Percentiles rank a stretch among this genome's conserved stretches.
phyloP scores from a whole-genome alignment of 2,888 invertebrate genomes.

The Rotaria socialis region DNA sequence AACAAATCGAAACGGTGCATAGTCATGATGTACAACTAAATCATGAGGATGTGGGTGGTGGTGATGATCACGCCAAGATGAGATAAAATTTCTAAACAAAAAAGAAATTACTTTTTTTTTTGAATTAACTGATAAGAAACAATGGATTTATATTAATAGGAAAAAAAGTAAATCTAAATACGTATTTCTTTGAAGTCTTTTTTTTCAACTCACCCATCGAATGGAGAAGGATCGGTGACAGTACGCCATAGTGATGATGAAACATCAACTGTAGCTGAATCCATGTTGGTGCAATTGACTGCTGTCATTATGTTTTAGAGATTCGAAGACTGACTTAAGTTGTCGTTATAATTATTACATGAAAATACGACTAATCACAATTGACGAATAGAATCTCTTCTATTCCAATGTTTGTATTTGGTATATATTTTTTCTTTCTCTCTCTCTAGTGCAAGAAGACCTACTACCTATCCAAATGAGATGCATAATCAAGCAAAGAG shows the following conservation, averaged over 20 bases:
- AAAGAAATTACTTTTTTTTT: too few species aligned
- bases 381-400: conserved; percentile 11
- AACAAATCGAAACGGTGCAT: neutral
- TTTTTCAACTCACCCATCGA: conserved; percentile 2
- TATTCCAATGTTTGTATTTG: conserved; percentile 18
- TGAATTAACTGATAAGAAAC: conserved; percentile 16
- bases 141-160: neutral
- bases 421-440: neutral
- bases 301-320: conserved; percentile 28
- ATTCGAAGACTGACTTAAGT: conserved; percentile 4
- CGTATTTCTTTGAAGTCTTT: neutral
- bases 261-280: conserved; percentile 4
- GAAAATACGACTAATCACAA: conserved; percentile 29
- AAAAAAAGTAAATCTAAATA: neutral
- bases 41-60: neutral
- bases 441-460: conserved; percentile 21
- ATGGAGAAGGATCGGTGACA: neutral
- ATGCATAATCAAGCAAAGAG: conserved; percentile 6
- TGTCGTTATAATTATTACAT: conserved; percentile 34
- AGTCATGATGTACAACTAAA: conserved; percentile 13
- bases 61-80: conserved; percentile 14
- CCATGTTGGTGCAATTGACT: conserved; percentile 13
- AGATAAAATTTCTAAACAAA: conserved; percentile 10
- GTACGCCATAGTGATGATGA: conserved; percentile 10
- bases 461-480: conserved; percentile 6